These are phyloP conservation scores for Echiichthys vipera DNA, from an alignment of 2,797 vertebrate genomes.

Conservation along the genomic window DNA sequence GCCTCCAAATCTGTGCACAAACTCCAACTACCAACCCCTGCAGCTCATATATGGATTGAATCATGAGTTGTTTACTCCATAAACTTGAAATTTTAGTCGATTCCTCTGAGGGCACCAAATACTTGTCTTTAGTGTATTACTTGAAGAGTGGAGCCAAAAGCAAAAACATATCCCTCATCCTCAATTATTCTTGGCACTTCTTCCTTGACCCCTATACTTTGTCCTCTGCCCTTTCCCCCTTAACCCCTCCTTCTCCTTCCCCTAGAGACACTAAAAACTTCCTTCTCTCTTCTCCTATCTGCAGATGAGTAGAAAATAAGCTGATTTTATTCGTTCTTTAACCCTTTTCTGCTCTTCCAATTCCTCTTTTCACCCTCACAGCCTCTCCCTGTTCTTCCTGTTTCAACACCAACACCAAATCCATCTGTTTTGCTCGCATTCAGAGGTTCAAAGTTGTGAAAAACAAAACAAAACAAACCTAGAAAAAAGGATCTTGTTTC, in stretches of 20 bases:
- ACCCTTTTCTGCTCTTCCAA: constrained; percentile 23
- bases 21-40: constrained; percentile 6
- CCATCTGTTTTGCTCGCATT: constrained; percentile 28
- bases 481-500: constrained; percentile 4
- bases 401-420: constrained; percentile 24
- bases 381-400: not conserved
- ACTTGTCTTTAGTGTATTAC: constrained; percentile 38
- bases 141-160: constrained; percentile 51
- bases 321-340: constrained; percentile 22
- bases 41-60: constrained; percentile 33
- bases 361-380: not conserved
- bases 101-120: constrained; percentile 32
- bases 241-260: constrained; percentile 4
- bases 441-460: constrained; percentile 28
- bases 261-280: constrained; percentile 43
- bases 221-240: constrained; percentile 24
- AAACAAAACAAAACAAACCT: constrained; percentile 31
- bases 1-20: not conserved
- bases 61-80: constrained; percentile 56
- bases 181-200: constrained; percentile 29
- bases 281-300: constrained; percentile 37
- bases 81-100: constrained; percentile 33
- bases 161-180: constrained; percentile 51
- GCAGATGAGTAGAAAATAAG: constrained; percentile 5
- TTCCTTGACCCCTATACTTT: constrained; percentile 39